phyloP scores from a whole-genome alignment of 2,888 invertebrate species.

The Lochmaea crataegi region DNA sequence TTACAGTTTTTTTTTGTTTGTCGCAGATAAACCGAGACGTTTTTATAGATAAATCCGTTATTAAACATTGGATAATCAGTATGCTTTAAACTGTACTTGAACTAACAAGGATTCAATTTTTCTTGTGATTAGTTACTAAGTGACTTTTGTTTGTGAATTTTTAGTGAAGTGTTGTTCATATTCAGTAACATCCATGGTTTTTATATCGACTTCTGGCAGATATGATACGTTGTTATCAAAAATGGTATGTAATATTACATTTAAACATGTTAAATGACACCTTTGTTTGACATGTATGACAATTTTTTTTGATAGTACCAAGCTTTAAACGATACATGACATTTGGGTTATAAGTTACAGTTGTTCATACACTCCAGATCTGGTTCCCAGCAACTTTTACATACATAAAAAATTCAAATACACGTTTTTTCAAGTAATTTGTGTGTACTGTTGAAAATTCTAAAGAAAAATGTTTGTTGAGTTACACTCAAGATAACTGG shows the following conservation, averaged over 20 bases:
- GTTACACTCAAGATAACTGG: constrained; percentile 1
- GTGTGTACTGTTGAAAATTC: background rate
- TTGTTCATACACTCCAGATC: too few species aligned
- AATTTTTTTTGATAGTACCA: too few species aligned
- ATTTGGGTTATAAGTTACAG: too few species aligned
- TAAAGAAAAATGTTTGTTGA: background rate
- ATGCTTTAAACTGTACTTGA: constrained; percentile 21
- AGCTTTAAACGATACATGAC: too few species aligned
- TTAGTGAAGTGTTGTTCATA: constrained; percentile 9
- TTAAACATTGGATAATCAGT: constrained; percentile 32
- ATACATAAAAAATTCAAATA: too few species aligned
- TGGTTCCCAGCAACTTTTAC: too few species aligned
- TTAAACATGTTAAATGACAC: too few species aligned
- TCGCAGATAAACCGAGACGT: constrained; percentile 35
- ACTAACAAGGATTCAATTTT: constrained; percentile 3
- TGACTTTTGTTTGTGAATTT: background rate
- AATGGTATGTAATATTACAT: constrained; percentile 39
- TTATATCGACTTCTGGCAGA: constrained; percentile 26
- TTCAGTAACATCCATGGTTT: constrained; percentile 34
- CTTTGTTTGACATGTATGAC: too few species aligned
- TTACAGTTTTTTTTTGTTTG: constrained; percentile 32
- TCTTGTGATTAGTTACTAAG: constrained; percentile 15
- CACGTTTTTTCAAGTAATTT: background rate
- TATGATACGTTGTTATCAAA: constrained; percentile 31
- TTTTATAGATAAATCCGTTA: constrained; percentile 37